These are phyloP conservation scores for Melanotaenia maccullochi DNA, from an alignment of 2,797 vertebrate species.

Conservation along the genomic window DNA sequence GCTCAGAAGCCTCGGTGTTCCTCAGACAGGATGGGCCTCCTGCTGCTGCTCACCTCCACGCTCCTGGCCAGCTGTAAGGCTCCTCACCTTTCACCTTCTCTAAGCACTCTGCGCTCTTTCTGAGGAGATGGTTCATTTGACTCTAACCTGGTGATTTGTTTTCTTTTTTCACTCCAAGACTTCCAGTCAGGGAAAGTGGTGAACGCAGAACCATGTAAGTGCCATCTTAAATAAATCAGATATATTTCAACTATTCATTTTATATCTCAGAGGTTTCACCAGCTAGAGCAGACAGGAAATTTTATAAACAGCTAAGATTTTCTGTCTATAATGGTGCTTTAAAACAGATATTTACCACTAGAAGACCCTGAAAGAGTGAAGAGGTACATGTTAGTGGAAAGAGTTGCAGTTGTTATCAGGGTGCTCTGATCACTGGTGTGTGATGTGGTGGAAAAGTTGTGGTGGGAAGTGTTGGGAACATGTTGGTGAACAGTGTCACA, in stretches of 20 bases:
- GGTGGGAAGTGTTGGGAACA: conserved; percentile 54
- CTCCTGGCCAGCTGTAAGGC: conserved; percentile 79
- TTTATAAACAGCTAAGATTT: neutral
- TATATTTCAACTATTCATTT: neutral
- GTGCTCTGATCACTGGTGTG: conserved; percentile 22
- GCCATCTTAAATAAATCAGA: neutral
- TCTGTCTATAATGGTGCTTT: neutral
- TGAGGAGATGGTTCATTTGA: conserved; percentile 33
- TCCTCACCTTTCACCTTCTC: neutral
- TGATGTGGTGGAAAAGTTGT: conserved; percentile 48
- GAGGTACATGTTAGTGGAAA: conserved; percentile 36
- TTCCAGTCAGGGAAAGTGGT: conserved; percentile 33
- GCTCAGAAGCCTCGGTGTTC: conserved; percentile 36
- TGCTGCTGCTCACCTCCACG: conserved; percentile 54
- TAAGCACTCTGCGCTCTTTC: neutral
- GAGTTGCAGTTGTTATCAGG: conserved; percentile 48
- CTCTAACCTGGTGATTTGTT: conserved; percentile 53
- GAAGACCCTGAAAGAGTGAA: neutral
- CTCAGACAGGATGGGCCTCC: conserved; percentile 66
- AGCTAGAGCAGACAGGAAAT: neutral
- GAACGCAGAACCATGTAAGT: conserved; percentile 59
- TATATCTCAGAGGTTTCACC: neutral
- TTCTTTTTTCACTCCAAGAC: conserved; percentile 48
- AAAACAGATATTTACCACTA: neutral
- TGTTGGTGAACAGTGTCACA: conserved; percentile 52